Base-by-base conservation (phyloP, 1,140 invertebrate species). In the Neelides sp. region DNA sequence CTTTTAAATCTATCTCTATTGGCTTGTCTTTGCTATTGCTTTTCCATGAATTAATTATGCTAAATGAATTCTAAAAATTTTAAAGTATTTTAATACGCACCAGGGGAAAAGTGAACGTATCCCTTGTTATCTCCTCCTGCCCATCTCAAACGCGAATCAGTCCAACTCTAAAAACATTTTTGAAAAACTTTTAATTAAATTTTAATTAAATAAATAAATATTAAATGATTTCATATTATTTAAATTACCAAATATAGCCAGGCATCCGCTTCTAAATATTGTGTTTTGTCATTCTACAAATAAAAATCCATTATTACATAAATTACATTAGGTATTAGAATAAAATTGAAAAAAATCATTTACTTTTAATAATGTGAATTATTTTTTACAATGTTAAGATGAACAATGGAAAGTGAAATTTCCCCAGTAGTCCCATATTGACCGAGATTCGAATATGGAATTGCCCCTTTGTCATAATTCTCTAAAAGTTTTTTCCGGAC, bases 241-340 rank as follows among this genome's bases (percentile, higher is more conserved):
- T 20, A 35, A 19, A 42, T 57, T 54, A 57, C 52, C 41, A 59
- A 52, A 28, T 48, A 22, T 34, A 51, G 22, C 57, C 57, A 59
- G 13, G 45, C 53, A 23, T 59, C 45, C 17, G 55, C 10, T 17
- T 55, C 52, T 36, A 59, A 52, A 3, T 49, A 55, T 41, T 59
- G 57, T 15, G 52, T n/a, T 39, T 52, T 37, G 22, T 59, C 57
- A 35, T 55, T 39, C 57, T 59, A 17, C 20, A 12, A 39, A 20
- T 22, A 22, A 22, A 24, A 24, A 52, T 15, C 24, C 10, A 37
- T 2, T 35, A 19, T 44, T 7, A 36, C n/a, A n/a, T n/a, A n/a
- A n/a, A n/a, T n/a, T n/a, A n/a, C n/a, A n/a, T n/a, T n/a, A n/a
- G n/a, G n/a, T n/a, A n/a, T n/a, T n/a, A n/a, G n/a, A n/a, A n/a